A percentile compares a stretch with the other conserved stretches of the same genome.
Evolutionary conservation across 1,140 invertebrate genomes (phyloP).

Genomic region (Wasmannia auropunctata): DNA sequence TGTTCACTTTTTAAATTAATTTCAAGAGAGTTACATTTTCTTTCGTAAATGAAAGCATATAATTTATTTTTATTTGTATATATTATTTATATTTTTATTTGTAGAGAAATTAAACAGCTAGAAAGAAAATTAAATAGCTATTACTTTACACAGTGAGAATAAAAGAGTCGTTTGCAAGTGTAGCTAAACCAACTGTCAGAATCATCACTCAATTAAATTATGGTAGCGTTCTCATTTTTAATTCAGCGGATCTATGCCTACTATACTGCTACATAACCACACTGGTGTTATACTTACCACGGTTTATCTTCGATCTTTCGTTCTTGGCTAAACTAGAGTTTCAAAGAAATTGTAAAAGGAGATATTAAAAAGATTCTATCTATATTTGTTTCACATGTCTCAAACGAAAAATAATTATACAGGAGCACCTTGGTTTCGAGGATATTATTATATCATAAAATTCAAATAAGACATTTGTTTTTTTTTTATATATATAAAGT

Average conservation of each 20-base stretch:
- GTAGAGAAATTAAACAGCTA: background rate
- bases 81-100: background rate
- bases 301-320: background rate
- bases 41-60: background rate
- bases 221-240: background rate
- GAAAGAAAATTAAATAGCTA: background rate
- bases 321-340: background rate
- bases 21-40: background rate
- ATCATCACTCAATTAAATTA: constrained; percentile 5
- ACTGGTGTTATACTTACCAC: background rate
- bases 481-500: constrained; percentile 50
- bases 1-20: background rate
- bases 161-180: background rate
- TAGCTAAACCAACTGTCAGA: background rate
- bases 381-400: background rate
- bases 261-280: background rate
- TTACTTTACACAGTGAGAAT: background rate
- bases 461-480: background rate
- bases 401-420: constrained; percentile 13
- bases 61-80: too few relatives aligned
- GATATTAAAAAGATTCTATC: constrained; percentile 28
- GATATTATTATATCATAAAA: background rate
- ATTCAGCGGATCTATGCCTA: background rate
- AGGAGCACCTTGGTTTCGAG: background rate
- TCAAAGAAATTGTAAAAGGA: background rate